These are phyloP conservation scores for Pristionchus entomophagus DNA, from an alignment of 2,888 invertebrate species.

Conservation along the genomic window DNA sequence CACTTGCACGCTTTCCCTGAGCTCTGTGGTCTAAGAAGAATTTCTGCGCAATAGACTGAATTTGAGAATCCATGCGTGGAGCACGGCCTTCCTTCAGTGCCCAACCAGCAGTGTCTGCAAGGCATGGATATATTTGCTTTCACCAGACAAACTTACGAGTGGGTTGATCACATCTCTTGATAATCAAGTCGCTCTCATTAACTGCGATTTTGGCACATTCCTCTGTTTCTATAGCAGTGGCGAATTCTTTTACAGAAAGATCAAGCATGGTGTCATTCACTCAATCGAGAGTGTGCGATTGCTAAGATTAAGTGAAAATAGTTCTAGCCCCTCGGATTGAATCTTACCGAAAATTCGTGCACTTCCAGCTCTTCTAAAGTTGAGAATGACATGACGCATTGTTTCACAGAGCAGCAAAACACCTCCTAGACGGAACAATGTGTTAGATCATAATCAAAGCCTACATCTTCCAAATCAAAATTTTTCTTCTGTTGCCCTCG, in stretches of 20 bases:
- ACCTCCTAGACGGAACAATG: too few relatives aligned
- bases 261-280: not conserved
- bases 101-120: not conserved
- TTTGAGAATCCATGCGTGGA: not conserved
- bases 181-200: not conserved
- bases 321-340: not conserved
- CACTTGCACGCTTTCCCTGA: not conserved
- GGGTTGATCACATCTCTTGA: not conserved
- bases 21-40: not conserved
- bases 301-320: not conserved
- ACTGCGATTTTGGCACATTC: not conserved
- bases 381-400: not conserved
- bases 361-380: not conserved
- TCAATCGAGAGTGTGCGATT: not conserved
- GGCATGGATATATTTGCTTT: not conserved
- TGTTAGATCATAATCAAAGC: not conserved
- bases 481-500: not conserved
- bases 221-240: not conserved
- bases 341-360: not conserved
- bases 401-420: not conserved
- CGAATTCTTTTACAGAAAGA: not conserved
- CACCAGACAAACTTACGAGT: not conserved
- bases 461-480: not conserved
- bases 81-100: not conserved
- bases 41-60: not conserved